Evolutionary conservation across 2,113 vertebrate species (phyloP), one percentile per base, ranked within the genome.

Genomic region (Ciconia maguari): DNA sequence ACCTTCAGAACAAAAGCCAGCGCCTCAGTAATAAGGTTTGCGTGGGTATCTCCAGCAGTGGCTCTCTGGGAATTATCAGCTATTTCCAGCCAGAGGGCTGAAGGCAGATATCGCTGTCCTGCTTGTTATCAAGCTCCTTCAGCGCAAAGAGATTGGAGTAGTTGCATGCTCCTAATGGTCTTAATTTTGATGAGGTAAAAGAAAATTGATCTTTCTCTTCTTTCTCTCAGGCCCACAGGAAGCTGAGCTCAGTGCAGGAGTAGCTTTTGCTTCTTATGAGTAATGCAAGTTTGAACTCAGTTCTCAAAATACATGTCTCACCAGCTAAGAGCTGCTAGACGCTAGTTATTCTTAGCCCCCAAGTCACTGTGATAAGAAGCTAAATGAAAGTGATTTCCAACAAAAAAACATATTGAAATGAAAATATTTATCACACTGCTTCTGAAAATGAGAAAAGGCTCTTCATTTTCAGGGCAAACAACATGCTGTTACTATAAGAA

Each of bases 291-390:
- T 82, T 82, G 69, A 92, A 85, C 52, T 89, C 49, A n/a, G 22
- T 49, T 95, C 89, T 91, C 89, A 95, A 94, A 95, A 96, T 88
- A 92, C 13, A 41, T 60, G 19, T 87, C 86, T 92, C 95, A 91
- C 89, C n/a, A 71, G 34, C 76, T 36, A 86, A 30, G 52, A 97
- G 20, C 87, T 86, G 80, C 94, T 94, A 94, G 92, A 94, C 87
- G 93, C 64, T 7, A 65, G 80, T 78, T 97, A 95, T 96, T 97
- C 95, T 97, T 96, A 96, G 91, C 49, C 87, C 34, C 19, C 5
- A 42, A 89, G 83, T 81, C 77, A 82, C 77, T 79, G 60, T 60
- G 61, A 74, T 82, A 92, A 91, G 51, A 92, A 94, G 62, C 61
- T 65, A 92, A 91, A 92, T 76, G 30, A 49, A 94, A 96, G 58